Evolutionary conservation across 1,140 invertebrate genomes (phyloP), one percentile per base, ranked within the genome.

Genomic region (Cryptotermes secundus): DNA sequence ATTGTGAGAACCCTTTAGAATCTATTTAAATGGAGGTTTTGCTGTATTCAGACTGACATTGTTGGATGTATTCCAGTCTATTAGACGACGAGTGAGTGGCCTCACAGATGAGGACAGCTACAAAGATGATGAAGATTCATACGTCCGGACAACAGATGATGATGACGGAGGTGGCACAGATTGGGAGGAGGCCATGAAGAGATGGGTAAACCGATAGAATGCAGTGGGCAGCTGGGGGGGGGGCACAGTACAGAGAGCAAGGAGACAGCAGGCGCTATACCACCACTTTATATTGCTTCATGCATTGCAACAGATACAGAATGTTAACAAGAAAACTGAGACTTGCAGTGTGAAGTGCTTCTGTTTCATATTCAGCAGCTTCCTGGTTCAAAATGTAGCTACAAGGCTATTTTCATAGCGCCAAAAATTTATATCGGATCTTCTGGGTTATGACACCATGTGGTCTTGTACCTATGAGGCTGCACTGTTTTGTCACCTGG

Each of bases 141-240:
- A 84, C 31, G 83, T 59, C 16, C 35, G 81, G 36, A 82, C 81
- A 31, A 72, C 59, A 16, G 83, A 84, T 16, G 92, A 93, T 82
- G 90, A 90, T 16, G 93, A 93, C 83, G 89, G 89, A 80, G 90
- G 91, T 85, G 91, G 92, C 86, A 90, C 92, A 85, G 91, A 94
- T 87, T 94, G 93, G 93, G 93, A 94, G 85, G 94, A 95, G 87
- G 92, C 92, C 6, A 92, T 93, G 85, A 93, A 93, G 87, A 90
- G 93, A 87, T 94, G 93, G 93, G 92, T 94, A 79, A 94, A 95
- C 89, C 92, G 93, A 90, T 93, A 82, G 38, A 82, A 16, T 49
- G 19, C 31, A 82, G 24, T 19, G 10, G 24, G 19, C 45, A 31
- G 12, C 7, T 9, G 16, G 26, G 10, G n/a, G 9, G 7, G 1